phyloP scores from a whole-genome alignment of 1,140 invertebrate genomes.

The Drosophila trapezifrons region DNA sequence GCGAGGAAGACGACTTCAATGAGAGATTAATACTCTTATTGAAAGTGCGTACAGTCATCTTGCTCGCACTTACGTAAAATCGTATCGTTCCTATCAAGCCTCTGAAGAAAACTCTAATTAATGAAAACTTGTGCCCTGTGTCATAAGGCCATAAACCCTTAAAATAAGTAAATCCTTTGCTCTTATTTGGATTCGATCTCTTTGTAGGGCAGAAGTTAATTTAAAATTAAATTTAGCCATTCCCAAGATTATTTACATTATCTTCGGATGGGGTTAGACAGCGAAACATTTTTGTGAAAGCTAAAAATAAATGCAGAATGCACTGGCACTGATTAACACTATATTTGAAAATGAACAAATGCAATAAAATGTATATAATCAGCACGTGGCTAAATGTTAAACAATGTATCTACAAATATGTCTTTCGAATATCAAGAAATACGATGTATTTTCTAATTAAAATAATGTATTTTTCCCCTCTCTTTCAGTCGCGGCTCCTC shows the following conservation, averaged over 20 bases:
- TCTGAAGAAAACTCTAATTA: too few relatives aligned
- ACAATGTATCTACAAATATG: neutral
- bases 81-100: too few relatives aligned
- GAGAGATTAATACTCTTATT: too few relatives aligned
- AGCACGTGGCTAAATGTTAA: neutral
- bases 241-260: slow-evolving; percentile 9
- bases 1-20: too few relatives aligned
- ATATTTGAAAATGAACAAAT: slow-evolving; percentile 5
- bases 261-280: neutral
- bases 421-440: neutral
- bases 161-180: neutral
- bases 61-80: too few relatives aligned
- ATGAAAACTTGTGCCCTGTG: too few relatives aligned
- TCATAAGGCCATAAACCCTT: too few relatives aligned
- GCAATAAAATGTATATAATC: neutral
- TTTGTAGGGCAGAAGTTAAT: slow-evolving; percentile 1
- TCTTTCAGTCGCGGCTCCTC: slow-evolving; percentile 85
- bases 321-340: slow-evolving; percentile 17
- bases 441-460: neutral
- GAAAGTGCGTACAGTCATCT: too few relatives aligned
- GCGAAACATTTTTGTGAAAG: neutral
- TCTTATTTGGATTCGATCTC: neutral
- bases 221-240: slow-evolving; percentile 16
- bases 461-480: slow-evolving; percentile 33
- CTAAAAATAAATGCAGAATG: slow-evolving; percentile 29